A percentile compares a stretch with the other conserved stretches of the same genome.
Conservation (phyloP, 2,888 invertebrate genomes). For the Euspilapteryx auroguttella region DNA sequence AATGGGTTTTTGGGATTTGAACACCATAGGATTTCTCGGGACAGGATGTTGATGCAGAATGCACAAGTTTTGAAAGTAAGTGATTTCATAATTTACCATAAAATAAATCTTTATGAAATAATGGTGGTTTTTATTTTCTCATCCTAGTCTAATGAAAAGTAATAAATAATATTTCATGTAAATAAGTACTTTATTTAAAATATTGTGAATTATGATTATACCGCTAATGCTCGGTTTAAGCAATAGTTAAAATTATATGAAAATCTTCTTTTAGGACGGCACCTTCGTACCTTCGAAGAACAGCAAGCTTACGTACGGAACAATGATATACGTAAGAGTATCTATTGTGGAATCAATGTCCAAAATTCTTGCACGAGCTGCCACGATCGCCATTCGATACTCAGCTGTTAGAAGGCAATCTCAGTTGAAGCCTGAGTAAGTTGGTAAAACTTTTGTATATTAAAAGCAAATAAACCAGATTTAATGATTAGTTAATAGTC, state of each 20-base stretch:
- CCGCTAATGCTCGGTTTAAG: no score
- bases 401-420: slow-evolving; percentile 81
- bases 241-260: not conserved
- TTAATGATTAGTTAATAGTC: no score
- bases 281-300: slow-evolving; percentile 73
- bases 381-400: slow-evolving; percentile 80
- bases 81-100: not conserved
- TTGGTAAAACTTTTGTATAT: slow-evolving; percentile 5
- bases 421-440: slow-evolving; percentile 69
- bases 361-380: slow-evolving; percentile 68
- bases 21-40: slow-evolving; percentile 82
- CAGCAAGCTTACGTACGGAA: slow-evolving; percentile 75
- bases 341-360: slow-evolving; percentile 71
- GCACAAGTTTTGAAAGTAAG: slow-evolving; percentile 71
- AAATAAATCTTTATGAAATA: no score
- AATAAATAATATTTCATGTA: no score
- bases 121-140: no score
- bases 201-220: no score
- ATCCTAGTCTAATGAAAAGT: no score
- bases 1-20: slow-evolving; percentile 92
- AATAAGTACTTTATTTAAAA: no score
- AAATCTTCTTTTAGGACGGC: slow-evolving; percentile 59
- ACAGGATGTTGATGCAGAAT: slow-evolving; percentile 92
- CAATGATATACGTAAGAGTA: slow-evolving; percentile 83
- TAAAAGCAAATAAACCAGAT: no score